Evolutionary conservation across 35 echinoderm and acorn worm species (phyloP).

Genomic region (Acanthaster planci): DNA sequence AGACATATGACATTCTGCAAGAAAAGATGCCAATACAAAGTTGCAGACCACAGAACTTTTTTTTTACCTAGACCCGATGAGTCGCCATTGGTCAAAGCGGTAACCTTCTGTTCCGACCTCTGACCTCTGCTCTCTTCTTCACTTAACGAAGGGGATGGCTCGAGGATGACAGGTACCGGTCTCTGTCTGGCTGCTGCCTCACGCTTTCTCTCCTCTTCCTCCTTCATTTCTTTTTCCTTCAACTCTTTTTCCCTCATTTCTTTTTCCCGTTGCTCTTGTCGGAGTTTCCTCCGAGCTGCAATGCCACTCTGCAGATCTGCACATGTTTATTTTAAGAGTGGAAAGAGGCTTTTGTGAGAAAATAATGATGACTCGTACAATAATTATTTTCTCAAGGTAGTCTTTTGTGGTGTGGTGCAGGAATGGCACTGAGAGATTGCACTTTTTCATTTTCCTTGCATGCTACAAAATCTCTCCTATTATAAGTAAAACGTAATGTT

Average conservation of each 20-base stretch:
- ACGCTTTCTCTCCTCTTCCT: neutral
- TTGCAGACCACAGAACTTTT: too few species aligned
- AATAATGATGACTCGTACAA: too few species aligned
- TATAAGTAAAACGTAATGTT: too few species aligned
- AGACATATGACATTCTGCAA: too few species aligned
- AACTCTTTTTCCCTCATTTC: conserved; percentile 22
- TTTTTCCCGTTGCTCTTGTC: conserved; percentile 13
- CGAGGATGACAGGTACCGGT: conserved; percentile 7
- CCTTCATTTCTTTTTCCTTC: conserved; percentile 1
- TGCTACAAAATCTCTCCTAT: too few species aligned
- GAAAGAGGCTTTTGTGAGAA: neutral
- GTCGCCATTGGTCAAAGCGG: neutral
- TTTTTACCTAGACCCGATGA: conserved; percentile 11
- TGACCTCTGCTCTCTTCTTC: neutral
- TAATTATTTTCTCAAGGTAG: too few species aligned
- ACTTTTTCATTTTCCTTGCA: too few species aligned
- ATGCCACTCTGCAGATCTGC: conserved; percentile 8
- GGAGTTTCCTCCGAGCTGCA: conserved; percentile 21
- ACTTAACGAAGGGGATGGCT: neutral
- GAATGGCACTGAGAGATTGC: too few species aligned
- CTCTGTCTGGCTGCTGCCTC: conserved; percentile 11
- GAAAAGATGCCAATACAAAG: too few species aligned
- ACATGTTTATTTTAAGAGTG: neutral
- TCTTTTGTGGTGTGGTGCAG: too few species aligned
- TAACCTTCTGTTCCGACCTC: neutral